phyloP scores from a whole-genome alignment of 2,113 vertebrate genomes.

The Nycticebus coucang region DNA sequence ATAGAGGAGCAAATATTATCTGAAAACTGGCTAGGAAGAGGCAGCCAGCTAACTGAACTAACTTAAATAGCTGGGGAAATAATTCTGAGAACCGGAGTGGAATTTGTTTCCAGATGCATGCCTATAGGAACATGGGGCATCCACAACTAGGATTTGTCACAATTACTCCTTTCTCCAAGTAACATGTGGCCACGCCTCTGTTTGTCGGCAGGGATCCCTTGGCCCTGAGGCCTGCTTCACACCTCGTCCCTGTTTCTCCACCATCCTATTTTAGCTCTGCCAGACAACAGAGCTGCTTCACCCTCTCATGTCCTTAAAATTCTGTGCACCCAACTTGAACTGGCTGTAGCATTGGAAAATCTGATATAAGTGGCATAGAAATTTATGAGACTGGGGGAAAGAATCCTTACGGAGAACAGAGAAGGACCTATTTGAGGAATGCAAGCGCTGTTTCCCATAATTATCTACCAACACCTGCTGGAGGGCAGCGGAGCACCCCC shows the following conservation, averaged over 20 bases:
- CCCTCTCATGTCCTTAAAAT: neutral
- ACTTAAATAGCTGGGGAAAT: neutral
- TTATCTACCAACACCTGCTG: neutral
- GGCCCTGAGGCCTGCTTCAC: fast-evolving
- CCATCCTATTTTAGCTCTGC: fast-evolving
- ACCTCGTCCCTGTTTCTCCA: neutral
- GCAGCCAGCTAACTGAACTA: neutral
- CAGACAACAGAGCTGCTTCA: neutral
- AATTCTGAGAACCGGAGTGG: neutral
- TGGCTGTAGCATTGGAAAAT: neutral
- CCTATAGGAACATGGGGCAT: neutral
- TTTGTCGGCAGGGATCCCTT: fast-evolving
- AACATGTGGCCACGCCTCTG: neutral
- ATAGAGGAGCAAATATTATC: neutral
- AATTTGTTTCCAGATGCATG: neutral
- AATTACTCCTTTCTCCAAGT: fast-evolving
- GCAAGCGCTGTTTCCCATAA: fast-evolving
- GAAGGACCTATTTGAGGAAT: neutral
- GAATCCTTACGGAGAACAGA: fast-evolving
- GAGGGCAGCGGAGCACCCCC: neutral
- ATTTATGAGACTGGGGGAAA: neutral
- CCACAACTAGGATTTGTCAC: neutral
- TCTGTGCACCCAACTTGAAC: too few relatives aligned
- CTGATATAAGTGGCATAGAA: fast-evolving
- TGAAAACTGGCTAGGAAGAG: neutral